Evolutionary conservation across 2,888 invertebrate genomes (phyloP).

Genomic region (Himalopsyche anomala): DNA sequence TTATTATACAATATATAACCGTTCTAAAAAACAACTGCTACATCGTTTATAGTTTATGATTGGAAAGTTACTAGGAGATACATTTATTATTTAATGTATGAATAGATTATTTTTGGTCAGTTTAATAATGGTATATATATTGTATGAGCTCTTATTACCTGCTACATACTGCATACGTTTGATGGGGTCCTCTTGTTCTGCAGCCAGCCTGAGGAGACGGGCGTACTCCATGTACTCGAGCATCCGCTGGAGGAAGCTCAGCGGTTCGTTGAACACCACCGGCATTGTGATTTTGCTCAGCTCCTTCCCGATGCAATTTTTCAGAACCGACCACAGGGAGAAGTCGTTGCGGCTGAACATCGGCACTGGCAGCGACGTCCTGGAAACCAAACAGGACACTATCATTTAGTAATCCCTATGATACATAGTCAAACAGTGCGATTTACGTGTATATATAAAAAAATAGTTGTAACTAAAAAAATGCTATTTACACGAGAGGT

Average conservation of each 20-base stretch:
- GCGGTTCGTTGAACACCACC: conserved; percentile 96
- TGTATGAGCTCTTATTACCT: conserved; percentile 70
- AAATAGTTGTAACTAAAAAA: no score
- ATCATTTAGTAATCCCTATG: no score
- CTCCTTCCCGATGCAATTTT: conserved; percentile 95
- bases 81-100: no score
- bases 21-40: no score
- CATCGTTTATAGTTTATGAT: no score
- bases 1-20: no score
- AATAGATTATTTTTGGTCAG: background rate
- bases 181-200: conserved; percentile 86
- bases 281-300: conserved; percentile 98
- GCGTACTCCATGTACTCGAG: conserved; percentile 97
- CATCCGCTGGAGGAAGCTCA: conserved; percentile 95
- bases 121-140: background rate
- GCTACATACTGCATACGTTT: conserved; percentile 88
- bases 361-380: conserved; percentile 83
- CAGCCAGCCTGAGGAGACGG: conserved; percentile 83
- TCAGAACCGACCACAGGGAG: conserved; percentile 93
- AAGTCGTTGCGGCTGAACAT: conserved; percentile 88
- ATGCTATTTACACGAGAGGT: no score
- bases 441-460: no score
- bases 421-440: no score
- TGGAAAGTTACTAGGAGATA: no score
- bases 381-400: conserved; percentile 67